Base-by-base conservation (phyloP, 2,888 invertebrate genomes). In the Fragum whitleyi region DNA sequence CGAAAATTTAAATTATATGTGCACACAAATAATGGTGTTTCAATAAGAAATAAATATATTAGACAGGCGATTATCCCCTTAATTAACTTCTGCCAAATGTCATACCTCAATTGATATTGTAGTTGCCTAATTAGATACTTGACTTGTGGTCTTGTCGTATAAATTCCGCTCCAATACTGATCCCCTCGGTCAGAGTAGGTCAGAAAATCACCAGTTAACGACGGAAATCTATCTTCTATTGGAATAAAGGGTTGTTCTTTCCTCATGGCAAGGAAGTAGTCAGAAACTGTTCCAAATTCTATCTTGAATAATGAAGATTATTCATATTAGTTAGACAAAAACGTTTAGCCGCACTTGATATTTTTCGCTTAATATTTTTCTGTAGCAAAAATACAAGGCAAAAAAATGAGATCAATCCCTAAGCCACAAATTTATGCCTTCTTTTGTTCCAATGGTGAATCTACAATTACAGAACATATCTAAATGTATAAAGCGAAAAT, bases 161-260 rank as follows among this genome's bases (percentile, higher is more conserved):
- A 94, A 79, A 91, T 93, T 6, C 94, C 94, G 57, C 90, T 93
- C 94, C 94, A 94, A 87, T 94, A 94, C 80, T 94, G 93, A 79
- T 94, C 92, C 65, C 90, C 91, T 19, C 94, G 84, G 85, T 94
- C 94, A 39, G 93, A 90, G 85, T 94, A 94, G 1, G 93, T 90
- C 81, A 93, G 93, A 81, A 94, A 94, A 83, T 94, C 94, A 0
- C 94, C 94, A 51, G 86, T 87, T 53, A 94, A 82, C 28, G 86
- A 75, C 0, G 92, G 92, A 74, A 87, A 91, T 16, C 36, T 2
- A 1, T 36, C 55, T 0, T 73, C 69, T 5, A 61, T 39, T n/a
- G 21, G 62, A 16, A 47, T 42, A 53, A 55, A 69, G 67, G 39
- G 77, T 53, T 73, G 80, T 28, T 70, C 77, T 26, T 85, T 74